Percentiles rank a stretch among this genome's conserved stretches.
phyloP scores from a whole-genome alignment of 2,888 invertebrate species.

The Drosophila helvetica region DNA sequence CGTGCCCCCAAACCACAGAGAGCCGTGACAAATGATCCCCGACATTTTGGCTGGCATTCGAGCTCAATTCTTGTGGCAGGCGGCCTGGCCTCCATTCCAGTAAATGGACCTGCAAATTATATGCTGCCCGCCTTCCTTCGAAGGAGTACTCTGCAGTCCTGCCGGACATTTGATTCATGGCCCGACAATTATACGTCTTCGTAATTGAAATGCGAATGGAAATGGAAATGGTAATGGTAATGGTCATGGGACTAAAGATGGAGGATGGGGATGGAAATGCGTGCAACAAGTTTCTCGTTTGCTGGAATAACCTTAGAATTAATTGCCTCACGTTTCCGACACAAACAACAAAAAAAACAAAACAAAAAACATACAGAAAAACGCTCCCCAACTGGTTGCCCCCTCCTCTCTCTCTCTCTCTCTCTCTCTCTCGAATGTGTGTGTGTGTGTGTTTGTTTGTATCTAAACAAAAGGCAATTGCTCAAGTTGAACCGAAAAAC shows the following conservation, averaged over 20 bases:
- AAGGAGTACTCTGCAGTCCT: not conserved
- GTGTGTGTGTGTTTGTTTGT: constrained; percentile 29
- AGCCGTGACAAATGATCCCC: constrained; percentile 56
- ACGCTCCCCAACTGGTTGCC: constrained; percentile 62
- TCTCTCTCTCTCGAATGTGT: not conserved
- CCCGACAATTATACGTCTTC: constrained; percentile 71
- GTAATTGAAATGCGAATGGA: constrained; percentile 67
- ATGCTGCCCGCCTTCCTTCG: constrained; percentile 1
- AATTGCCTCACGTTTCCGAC: constrained; percentile 78
- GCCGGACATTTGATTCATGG: constrained; percentile 61
- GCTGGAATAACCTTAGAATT: constrained; percentile 75
- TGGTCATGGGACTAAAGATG: not conserved
- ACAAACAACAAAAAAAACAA: constrained; percentile 35
- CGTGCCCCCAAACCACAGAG: not conserved
- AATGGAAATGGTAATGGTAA: constrained; percentile 35
- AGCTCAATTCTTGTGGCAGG: constrained; percentile 37
- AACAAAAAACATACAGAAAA: no score
- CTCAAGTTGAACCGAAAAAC: constrained; percentile 72
- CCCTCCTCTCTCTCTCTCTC: not conserved
- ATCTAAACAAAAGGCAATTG: constrained; percentile 70
- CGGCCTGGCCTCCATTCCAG: constrained; percentile 32
- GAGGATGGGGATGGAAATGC: constrained; percentile 49
- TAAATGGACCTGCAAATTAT: constrained; percentile 53
- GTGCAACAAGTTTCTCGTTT: constrained; percentile 71
- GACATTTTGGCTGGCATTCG: constrained; percentile 52